Evolutionary conservation across 92 coral and sea anemone genomes (phyloP).

Genomic region (Metridium senile): DNA sequence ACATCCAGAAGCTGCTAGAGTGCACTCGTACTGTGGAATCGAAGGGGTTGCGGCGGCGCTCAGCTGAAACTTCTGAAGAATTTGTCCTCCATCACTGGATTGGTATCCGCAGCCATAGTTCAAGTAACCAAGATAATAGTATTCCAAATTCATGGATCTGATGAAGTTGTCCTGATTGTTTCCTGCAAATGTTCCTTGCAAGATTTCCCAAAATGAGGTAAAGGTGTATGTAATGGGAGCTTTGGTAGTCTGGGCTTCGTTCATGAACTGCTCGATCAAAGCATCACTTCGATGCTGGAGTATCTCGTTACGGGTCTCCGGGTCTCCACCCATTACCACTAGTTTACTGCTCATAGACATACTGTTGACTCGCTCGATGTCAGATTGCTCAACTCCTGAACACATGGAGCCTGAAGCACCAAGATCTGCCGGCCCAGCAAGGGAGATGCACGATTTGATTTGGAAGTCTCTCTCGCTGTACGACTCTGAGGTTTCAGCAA

Average conservation of each 20-base stretch:
- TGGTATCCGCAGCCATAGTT: constrained; percentile 39
- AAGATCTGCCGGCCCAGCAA: neutral
- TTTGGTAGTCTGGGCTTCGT: constrained; percentile 9
- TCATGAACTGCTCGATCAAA: constrained; percentile 2
- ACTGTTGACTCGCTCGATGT: neutral
- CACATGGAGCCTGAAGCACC: too few relatives aligned
- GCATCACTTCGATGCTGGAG: constrained; percentile 14
- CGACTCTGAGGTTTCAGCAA: neutral
- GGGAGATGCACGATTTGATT: neutral
- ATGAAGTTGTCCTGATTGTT: constrained; percentile 21
- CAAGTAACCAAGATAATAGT: constrained; percentile 27
- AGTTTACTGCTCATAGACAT: constrained; percentile 14
- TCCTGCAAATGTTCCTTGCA: too few relatives aligned
- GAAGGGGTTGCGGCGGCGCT: neutral
- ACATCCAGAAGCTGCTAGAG: constrained; percentile 15
- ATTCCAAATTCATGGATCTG: constrained; percentile 17
- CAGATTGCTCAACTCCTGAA: neutral
- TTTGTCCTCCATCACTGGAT: too few relatives aligned
- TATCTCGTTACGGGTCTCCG: constrained; percentile 23
- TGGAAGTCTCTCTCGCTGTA: neutral
- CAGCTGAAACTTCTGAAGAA: too few relatives aligned
- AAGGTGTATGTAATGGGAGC: constrained; percentile 12
- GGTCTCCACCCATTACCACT: constrained; percentile 20
- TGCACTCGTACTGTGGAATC: constrained; percentile 26
- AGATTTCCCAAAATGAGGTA: neutral